Conservation (phyloP, 2,113 vertebrate species). For the Condylura cristata region DNA sequence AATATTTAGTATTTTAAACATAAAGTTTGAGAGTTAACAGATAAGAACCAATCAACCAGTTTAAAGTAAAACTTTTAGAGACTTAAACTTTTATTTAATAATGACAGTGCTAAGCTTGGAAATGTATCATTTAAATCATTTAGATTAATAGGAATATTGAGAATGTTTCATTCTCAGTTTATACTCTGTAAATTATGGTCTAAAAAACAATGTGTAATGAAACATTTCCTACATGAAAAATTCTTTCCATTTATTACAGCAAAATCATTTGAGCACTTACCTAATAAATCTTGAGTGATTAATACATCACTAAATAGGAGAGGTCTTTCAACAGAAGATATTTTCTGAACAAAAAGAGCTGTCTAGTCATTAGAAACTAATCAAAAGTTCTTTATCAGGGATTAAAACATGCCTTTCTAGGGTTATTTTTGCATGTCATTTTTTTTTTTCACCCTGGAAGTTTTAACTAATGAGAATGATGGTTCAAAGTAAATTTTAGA, state of each 20-base stretch:
- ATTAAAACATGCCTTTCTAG: conserved; percentile 39
- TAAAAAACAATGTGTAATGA: conserved; percentile 36
- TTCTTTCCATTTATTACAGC: conserved; percentile 42
- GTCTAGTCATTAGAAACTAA: conserved; percentile 34
- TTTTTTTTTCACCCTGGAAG: conserved; percentile 52
- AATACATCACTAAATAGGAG: conserved; percentile 10
- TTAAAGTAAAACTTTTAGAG: conserved; percentile 55
- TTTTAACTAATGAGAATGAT: conserved; percentile 37
- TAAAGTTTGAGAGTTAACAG: conserved; percentile 11
- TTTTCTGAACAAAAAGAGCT: conserved; percentile 51
- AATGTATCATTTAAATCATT: conserved; percentile 43
- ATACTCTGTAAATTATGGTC: neutral
- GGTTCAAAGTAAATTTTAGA: conserved; percentile 26
- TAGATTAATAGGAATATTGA: conserved; percentile 41
- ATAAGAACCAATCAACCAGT: conserved; percentile 44
- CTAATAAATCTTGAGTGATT: neutral
- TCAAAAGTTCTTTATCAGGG: conserved; percentile 14
- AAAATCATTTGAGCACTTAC: conserved; percentile 55
- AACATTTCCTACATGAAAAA: conserved; percentile 13
- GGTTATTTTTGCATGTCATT: conserved; percentile 16
- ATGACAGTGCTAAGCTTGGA: conserved; percentile 6
- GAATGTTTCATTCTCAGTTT: conserved; percentile 46
- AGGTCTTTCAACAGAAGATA: conserved; percentile 4
- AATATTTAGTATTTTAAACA: conserved; percentile 64
- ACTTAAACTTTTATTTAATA: conserved; percentile 22